Evolutionary conservation across 2,888 invertebrate genomes (phyloP), one percentile per base, ranked within the genome.

Genomic region (Caenorhabditis zanzibari): DNA sequence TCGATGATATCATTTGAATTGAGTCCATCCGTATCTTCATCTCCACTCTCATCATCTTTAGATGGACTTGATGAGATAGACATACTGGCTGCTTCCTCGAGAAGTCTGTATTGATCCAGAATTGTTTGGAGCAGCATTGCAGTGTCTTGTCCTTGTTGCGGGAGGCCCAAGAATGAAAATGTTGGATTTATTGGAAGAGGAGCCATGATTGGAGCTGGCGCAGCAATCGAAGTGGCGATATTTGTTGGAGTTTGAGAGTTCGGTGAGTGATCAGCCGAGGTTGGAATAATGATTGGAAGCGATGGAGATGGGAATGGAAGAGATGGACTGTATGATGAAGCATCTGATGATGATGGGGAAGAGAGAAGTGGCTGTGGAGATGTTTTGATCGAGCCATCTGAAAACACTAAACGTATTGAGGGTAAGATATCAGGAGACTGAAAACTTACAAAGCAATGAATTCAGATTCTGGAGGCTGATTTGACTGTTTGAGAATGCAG

Each of bases 301-400:
- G 86, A 75, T 63, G 86, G 85, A 16, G 86, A 85, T 26, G 83
- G 77, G 74, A 81, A 84, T 32, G 49, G 68, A 3, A 74, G 58
- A 6, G 84, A 82, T 44, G 86, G 86, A n/a, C 81, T 81, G 71
- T 84, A 85, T 12, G 85, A 86, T 0, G 85, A 85, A 9, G 80
- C 81, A 56, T 87, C 86, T 7, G 86, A 86, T 35, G 86, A 84
- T n/a, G 84, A 75, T 52, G 86, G 86, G 2, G 86, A 85, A 9
- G 86, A 81, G 6, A 87, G 72, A 9, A 87, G 49, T 54, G 86
- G 80, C 32, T 72, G 80, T 16, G 86, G 83, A 12, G 82, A 71
- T 4, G 84, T 75, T 24, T 85, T 86, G 80, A 80, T 83, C 24
- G 85, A 73, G 54, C 80, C 80, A 58, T 84, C 83, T 84, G 74